Base-by-base conservation (phyloP, 2,797 vertebrate genomes). In the Aplochiton taeniatus region DNA sequence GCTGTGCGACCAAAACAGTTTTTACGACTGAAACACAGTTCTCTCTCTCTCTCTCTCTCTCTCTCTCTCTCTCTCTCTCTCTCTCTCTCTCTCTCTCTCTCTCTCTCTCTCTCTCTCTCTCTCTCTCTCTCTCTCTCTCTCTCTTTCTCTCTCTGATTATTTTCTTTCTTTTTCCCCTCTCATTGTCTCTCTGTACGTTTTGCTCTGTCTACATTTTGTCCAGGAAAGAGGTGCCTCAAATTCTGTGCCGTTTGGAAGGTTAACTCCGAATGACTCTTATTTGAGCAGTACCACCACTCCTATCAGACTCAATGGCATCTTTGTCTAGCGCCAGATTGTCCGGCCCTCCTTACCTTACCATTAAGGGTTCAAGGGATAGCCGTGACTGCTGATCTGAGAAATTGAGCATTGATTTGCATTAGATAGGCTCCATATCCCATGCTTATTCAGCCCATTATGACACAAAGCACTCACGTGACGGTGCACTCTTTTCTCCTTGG, bases 1-100 rank as follows among this genome's bases (percentile, higher is more conserved):
- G 58, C 42, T 73, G 71, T 65, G 74, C 72, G 42, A 74, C 63
- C 64, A 69, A 61, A 46, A 41, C 43, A 55, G 51, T 51, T 66
- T 72, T 70, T 58, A 67, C 14, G 11, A 64, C 44, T 11, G 4
- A 66, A 56, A 69, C 59, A 66, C 72, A 66, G 19, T 14, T 16
- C 42, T 16, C 42, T 44, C 56, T 44, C 14, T 31, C 20, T 11
- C 20, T 31, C 13, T 31, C 54, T 31, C 20, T 13, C 44, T 11
- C 49, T 55, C n/a, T 19, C 10, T 18, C 18, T 19, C 45, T 11
- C 0, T 13, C 12, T 62, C 73, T 16, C 14, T 4, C 3, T 51
- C 20, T 11, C 46, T n/a, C 8, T 61, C 18, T 10, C 9, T 3
- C 43, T 2, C 47, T 64, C 11, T 53, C 1, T 61, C 65, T 20